Conservation (phyloP, 2,797 vertebrate species). For the Chelmon rostratus region DNA sequence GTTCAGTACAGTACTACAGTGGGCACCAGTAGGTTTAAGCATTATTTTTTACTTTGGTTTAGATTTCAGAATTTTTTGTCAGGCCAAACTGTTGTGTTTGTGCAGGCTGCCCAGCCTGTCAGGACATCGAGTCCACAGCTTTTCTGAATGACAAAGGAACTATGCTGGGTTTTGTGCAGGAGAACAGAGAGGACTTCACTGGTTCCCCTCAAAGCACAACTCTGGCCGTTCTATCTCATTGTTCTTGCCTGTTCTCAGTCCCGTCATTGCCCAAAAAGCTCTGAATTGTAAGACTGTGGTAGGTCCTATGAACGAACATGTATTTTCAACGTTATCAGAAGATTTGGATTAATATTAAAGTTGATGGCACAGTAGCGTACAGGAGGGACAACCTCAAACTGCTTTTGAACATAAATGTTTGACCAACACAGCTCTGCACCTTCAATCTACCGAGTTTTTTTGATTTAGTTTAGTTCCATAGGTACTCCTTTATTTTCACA, state of each 20-base stretch:
- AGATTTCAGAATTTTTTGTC: background rate
- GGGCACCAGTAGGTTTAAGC: no score
- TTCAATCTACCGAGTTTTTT: background rate
- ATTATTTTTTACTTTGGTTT: background rate
- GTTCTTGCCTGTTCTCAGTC: background rate
- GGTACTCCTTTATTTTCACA: background rate
- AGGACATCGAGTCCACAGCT: background rate
- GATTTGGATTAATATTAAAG: background rate
- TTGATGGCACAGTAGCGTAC: background rate
- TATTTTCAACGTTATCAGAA: background rate
- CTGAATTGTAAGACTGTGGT: background rate
- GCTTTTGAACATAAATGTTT: background rate
- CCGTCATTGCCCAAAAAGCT: background rate
- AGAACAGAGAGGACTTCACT: background rate
- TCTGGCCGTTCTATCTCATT: background rate
- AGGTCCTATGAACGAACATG: background rate
- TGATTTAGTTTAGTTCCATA: background rate
- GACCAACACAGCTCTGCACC: background rate
- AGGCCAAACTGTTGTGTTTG: background rate
- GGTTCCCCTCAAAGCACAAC: background rate
- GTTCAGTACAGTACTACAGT: no score
- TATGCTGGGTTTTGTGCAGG: background rate
- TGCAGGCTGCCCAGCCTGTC: background rate
- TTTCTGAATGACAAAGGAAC: background rate
- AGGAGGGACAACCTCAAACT: no score